Evolutionary conservation across 2,797 vertebrate genomes (phyloP), one percentile per base, ranked within the genome.

Genomic region (Borostomias antarcticus): DNA sequence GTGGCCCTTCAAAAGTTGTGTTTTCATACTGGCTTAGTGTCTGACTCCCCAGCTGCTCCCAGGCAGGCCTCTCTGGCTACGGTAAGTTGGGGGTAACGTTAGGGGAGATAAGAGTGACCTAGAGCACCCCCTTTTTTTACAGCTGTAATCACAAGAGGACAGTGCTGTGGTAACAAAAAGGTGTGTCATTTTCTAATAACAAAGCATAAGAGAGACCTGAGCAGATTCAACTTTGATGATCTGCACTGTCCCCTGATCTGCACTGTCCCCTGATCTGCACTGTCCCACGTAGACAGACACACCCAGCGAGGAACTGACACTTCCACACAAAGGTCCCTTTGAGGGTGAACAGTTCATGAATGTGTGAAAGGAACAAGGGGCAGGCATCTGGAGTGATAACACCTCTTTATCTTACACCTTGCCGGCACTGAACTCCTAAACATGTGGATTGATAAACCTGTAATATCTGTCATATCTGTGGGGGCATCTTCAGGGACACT

Each of bases 11-110:
- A 85, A 87, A 90, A 83, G 76, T 86, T 79, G 88, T 73, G 81
- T 86, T 83, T 80, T 90, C 85, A 81, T 90, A 92, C 86, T 78
- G 87, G 91, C 89, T 92, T 93, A 70, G 50, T 11, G 66, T 79
- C 67, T 81, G 87, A 85, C 88, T 89, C 88, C 83, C 90, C 76
- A 77, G 82, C 81, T 81, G 40, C 80, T 73, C 77, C 70, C 66
- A 79, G 72, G 68, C 69, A n/a, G n/a, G n/a, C n/a, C n/a, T n/a
- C 79, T 66, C 71, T 21, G 70, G 72, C 17, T 26, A 79, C 58
- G 66, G 69, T 71, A 70, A 79, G 61, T 75, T 72, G 72, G 87
- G 92, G 90, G 87, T 83, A n/a, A n/a, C n/a, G n/a, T n/a, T n/a
- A 86, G 86, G 86, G 84, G 15, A 1, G 79, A 82, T 68, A 68